Base-by-base conservation (phyloP, 2,888 invertebrate species). In the Caenorhabditis sp. region DNA sequence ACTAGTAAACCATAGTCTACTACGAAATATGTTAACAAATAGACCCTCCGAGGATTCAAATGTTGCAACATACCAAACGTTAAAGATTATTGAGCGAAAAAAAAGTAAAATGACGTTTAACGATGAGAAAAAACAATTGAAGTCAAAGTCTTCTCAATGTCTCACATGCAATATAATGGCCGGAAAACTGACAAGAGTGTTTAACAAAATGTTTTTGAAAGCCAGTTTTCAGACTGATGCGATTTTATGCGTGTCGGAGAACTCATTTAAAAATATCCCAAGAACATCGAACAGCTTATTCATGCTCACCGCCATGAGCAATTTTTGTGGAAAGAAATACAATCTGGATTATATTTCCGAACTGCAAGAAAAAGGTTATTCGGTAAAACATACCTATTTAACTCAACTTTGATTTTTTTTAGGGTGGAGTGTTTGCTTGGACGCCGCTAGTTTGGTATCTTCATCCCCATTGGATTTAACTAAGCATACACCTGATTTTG, bases 321-420 rank as follows among this genome's bases (percentile, higher is more conserved):
- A 97, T 89, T 97, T 95, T 88, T 94, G 93, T 85, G 97, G 97
- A 0, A 91, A 91, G 63, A 96, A 96, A 88, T 94, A 94, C 89
- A 67, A 77, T 50, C 58, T 85, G n/a, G 25, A 56, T 7, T 27
- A 67, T 10, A 70, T 85, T 1, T 31, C 65, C 8, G 65, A 63
- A 23, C 21, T 83, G 0, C 81, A 81, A 60, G 64, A 80, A 26
- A 76, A 79, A 71, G 75, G 77, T 80, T 31, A 7, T 10, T 31
- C 31, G 4, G 4, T 10, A 59, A 31, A 31, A 10, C 31, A 31
- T 31, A 10, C 10, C 10, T 31, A 7, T 31, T 31, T 31, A 31
- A n/a, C n/a, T n/a, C n/a, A n/a, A n/a, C n/a, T 36, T 49, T 27
- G 2, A 3, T 10, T 57, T 57, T 57, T 57, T 57, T 52, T 38